Base-by-base conservation (phyloP, 2,113 vertebrate genomes). In the Melanerpes aurifrons region DNA sequence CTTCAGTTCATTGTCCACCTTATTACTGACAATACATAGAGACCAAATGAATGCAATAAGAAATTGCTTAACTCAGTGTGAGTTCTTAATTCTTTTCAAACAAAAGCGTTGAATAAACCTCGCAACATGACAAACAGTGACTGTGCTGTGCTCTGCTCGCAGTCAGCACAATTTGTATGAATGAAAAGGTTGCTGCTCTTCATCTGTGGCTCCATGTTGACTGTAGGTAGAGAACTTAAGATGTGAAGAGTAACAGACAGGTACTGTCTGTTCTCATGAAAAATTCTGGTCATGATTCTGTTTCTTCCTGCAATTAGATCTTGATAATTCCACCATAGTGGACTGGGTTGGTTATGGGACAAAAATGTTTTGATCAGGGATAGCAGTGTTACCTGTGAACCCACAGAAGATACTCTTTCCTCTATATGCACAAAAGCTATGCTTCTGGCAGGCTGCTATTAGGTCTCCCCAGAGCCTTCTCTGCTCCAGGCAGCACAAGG, bases 111-210 rank as follows among this genome's bases (percentile, higher is more conserved):
- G 40, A 37, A 5, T 20, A 54, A 70, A 56, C 31, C 7, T 12
- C 22, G 21, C 5, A 20, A 8, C 12, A 0, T 31, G 15, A 19
- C 20, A 66, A 16, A 4, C 1, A 1, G 15, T 47, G 43, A 21
- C 48, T 18, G 10, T 82, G 37, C 14, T 9, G 21, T 71, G 4
- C 26, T 57, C 35, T 66, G 58, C n/a, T n/a, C n/a, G n/a, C 43
- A 25, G n/a, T 25, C 40, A 37, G 29, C 1, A 1, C 22, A 1
- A 28, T 58, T 6, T n/a, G 2, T 10, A 1, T 7, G 13, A 12
- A 2, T 47, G 15, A 24, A 14, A 29, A 31, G 64, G 48, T 18
- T 45, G 43, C 1, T 82, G 12, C 8, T 86, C 26, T 40, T 48
- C 15, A 17, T 48, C 35, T 0, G 0, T 62, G 37, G 24, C 57